These are phyloP conservation scores for Phrixothrix hirtus DNA, from an alignment of 2,888 invertebrate genomes.

Conservation along the genomic window DNA sequence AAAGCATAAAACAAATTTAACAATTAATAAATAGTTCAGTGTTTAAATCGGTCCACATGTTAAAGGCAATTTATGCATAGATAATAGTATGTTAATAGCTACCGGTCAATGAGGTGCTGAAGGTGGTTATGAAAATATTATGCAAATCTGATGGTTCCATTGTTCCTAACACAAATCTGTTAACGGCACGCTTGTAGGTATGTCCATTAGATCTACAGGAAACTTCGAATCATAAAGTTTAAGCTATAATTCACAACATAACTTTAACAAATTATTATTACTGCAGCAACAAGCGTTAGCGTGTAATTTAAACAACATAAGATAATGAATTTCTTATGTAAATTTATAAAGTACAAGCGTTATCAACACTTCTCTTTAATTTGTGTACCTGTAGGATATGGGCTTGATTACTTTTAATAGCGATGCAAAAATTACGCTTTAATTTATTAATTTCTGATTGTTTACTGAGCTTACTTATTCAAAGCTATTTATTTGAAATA, in stretches of 20 bases:
- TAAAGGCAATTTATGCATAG: conserved; percentile 13
- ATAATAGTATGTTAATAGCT: conserved; percentile 37
- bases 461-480: no score
- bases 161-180: background rate
- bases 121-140: conserved; percentile 10
- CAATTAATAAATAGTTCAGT: no score
- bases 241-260: background rate
- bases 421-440: no score
- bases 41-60: no score
- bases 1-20: no score
- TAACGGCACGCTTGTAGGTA: background rate
- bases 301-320: background rate
- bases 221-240: background rate
- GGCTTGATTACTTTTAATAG: no score
- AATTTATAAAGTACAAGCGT: background rate
- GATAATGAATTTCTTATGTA: background rate
- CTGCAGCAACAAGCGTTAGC: background rate
- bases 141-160: background rate
- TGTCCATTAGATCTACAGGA: background rate
- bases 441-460: no score
- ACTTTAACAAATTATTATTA: background rate
- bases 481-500: no score
- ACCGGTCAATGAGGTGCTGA: conserved; percentile 36
- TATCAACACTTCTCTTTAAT: conserved; percentile 1
- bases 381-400: no score